Evolutionary conservation across 2,888 invertebrate species (phyloP).

Genomic region (Melipona beecheii): DNA sequence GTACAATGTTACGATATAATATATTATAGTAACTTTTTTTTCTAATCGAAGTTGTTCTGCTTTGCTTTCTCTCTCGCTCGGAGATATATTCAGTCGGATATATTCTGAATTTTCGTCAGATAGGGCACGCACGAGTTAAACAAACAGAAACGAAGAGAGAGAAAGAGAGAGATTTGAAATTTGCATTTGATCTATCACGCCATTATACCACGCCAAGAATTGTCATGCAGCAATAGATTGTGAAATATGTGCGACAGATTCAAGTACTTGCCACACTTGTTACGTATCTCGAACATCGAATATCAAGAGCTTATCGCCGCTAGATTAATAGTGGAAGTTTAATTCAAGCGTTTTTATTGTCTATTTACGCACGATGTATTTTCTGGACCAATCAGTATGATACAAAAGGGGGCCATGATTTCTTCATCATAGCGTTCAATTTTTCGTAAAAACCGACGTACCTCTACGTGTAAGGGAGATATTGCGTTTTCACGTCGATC

Average conservation of each 20-base stretch:
- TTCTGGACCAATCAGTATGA: conserved; percentile 53
- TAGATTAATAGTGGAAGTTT: conserved; percentile 8
- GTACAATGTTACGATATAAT: too few species aligned
- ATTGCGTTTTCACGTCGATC: not conserved
- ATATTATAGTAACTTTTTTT: too few species aligned
- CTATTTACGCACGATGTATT: not conserved
- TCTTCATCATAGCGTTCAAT: conserved; percentile 9
- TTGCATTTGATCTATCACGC: conserved; percentile 11
- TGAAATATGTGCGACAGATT: conserved; percentile 66
- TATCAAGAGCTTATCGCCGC: conserved; percentile 1
- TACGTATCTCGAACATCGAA: conserved; percentile 11
- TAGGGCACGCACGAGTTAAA: not conserved
- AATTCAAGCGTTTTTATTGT: conserved; percentile 4
- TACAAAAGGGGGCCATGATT: conserved; percentile 38
- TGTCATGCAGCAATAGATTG: conserved; percentile 58
- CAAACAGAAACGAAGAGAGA: conserved; percentile 1
- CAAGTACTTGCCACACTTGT: conserved; percentile 31
- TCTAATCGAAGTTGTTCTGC: too few species aligned
- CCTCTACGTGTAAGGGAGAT: not conserved
- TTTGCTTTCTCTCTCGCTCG: not conserved
- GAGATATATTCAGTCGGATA: not conserved
- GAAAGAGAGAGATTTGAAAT: not conserved
- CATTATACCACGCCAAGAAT: conserved; percentile 31
- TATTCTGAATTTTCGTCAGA: not conserved
- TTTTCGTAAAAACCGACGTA: not conserved